A percentile compares a stretch with the other conserved stretches of the same genome.
Conservation (phyloP, 1,140 invertebrate species). For the Acyrthosiphon pisum region DNA sequence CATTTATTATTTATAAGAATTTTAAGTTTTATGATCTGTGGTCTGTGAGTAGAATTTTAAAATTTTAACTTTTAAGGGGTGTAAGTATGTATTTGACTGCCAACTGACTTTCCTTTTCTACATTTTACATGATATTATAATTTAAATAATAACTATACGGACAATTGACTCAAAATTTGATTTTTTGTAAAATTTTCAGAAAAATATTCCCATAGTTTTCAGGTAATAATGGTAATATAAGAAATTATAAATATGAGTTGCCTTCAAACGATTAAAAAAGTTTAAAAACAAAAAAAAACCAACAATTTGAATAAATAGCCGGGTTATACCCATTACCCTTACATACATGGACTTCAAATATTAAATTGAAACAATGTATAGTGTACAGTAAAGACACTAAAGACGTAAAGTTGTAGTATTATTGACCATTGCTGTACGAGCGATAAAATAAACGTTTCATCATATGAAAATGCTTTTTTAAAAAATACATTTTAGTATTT, state of each 20-base stretch:
- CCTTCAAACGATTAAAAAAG: neutral
- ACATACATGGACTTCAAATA: neutral
- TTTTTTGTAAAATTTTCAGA: neutral
- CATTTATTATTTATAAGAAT: neutral
- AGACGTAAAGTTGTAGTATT: too few relatives aligned
- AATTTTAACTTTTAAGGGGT: neutral
- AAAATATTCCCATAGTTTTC: neutral
- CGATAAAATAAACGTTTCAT: too few relatives aligned
- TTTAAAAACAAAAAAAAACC: neutral
- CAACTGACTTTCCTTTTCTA: neutral
- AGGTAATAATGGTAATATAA: too few relatives aligned
- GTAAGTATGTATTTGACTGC: neutral
- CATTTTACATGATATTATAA: neutral
- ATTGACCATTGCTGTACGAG: too few relatives aligned
- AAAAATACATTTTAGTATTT: neutral
- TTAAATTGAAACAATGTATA: too few relatives aligned
- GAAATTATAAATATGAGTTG: neutral
- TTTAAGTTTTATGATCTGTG: neutral
- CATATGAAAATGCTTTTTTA: neutral
- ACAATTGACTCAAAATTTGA: neutral
- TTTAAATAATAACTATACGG: neutral
- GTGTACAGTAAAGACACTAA: too few relatives aligned
- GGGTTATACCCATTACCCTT: too few relatives aligned
- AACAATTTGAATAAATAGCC: neutral
- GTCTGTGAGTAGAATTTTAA: neutral